These are phyloP conservation scores for Sarotherodon lohbergeri DNA, from an alignment of 2,113 vertebrate genomes.

Conservation along the genomic window DNA sequence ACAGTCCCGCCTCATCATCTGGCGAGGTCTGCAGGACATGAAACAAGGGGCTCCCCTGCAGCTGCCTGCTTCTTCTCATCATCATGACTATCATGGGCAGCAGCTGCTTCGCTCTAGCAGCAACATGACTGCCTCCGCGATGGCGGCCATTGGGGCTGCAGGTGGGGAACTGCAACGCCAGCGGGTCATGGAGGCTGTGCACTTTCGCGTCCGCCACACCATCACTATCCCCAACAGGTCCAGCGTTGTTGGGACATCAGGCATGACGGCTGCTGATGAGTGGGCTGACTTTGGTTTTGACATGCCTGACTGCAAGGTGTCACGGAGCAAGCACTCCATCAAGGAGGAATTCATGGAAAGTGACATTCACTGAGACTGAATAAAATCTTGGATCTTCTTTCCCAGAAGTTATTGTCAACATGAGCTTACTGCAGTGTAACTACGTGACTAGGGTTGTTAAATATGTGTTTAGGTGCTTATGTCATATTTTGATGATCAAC, in stretches of 20 bases:
- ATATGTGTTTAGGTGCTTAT: neutral
- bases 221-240: conserved; percentile 94
- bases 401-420: neutral
- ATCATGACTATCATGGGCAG: conserved; percentile 80
- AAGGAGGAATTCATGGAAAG: conserved; percentile 93
- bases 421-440: neutral
- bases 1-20: conserved; percentile 89
- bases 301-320: conserved; percentile 91
- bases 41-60: conserved; percentile 80
- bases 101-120: conserved; percentile 89
- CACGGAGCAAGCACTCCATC: conserved; percentile 83
- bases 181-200: conserved; percentile 97
- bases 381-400: neutral
- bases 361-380: conserved; percentile 76
- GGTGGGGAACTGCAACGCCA: conserved; percentile 92
- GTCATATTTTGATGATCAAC: neutral
- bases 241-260: conserved; percentile 29
- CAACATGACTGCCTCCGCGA: conserved; percentile 78
- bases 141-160: conserved; percentile 82
- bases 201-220: conserved; percentile 97
- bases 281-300: conserved; percentile 99
- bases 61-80: conserved; percentile 44
- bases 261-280: conserved; percentile 75
- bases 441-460: neutral
- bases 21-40: conserved; percentile 94